Evolutionary conservation across 2,888 invertebrate species (phyloP).

Genomic region (Meghimatium bilineatum): DNA sequence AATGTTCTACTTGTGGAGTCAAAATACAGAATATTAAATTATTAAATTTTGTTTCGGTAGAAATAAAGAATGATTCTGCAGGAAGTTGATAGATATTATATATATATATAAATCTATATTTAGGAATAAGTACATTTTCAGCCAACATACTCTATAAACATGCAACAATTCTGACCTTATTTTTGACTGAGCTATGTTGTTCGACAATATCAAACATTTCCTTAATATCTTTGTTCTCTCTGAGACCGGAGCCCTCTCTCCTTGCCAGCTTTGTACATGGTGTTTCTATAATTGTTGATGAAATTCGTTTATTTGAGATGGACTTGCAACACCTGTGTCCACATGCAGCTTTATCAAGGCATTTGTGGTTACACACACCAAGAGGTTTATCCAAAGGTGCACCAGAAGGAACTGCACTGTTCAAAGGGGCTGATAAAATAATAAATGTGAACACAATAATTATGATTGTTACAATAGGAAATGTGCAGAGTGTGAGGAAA

Average conservation of each 20-base stretch:
- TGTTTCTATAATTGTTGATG: background rate
- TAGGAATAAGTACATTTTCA: too few relatives aligned
- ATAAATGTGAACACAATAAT: background rate
- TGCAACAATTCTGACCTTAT: background rate
- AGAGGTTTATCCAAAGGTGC: background rate
- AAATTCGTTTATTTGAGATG: background rate
- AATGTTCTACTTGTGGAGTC: too few relatives aligned
- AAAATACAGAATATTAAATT: too few relatives aligned
- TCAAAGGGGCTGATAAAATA: background rate
- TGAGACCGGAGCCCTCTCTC: background rate
- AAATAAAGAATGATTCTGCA: too few relatives aligned
- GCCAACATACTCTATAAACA: background rate
- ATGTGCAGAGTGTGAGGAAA: too few relatives aligned
- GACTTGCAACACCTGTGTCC: slow-evolving; percentile 73
- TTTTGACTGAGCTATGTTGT: background rate
- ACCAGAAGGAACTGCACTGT: background rate
- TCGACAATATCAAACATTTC: slow-evolving; percentile 12
- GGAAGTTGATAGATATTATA: too few relatives aligned
- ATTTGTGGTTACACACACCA: slow-evolving; percentile 57
- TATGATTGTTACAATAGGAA: too few relatives aligned
- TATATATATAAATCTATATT: too few relatives aligned
- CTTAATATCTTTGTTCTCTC: background rate
- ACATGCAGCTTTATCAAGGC: slow-evolving; percentile 67
- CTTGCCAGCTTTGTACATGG: background rate
- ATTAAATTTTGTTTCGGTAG: too few relatives aligned